Conservation (phyloP, 37 sponge, comb jelly and placozoan genomes). For the Lycopodina hypogea region DNA sequence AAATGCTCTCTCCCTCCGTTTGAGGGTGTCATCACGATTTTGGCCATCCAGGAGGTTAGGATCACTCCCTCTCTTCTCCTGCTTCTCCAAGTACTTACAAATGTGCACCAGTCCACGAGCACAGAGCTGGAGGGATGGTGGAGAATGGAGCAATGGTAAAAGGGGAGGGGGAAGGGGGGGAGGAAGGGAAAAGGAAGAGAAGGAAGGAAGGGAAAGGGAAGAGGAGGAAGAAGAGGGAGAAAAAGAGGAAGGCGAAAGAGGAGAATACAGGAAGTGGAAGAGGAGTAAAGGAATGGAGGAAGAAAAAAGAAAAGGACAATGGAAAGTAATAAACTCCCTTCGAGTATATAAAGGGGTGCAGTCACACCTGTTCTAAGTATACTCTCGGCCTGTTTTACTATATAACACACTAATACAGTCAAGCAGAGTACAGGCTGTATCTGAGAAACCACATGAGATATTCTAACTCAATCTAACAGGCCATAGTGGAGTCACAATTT, state of each 20-base stretch:
- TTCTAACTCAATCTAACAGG: no score
- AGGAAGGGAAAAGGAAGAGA: background rate
- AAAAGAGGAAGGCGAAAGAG: background rate
- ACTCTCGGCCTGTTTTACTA: no score
- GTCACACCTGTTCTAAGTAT: no score
- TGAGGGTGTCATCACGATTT: conserved; percentile 26
- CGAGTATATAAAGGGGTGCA: no score
- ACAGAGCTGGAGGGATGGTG: conserved; percentile 41
- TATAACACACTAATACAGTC: no score
- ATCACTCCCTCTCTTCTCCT: conserved; percentile 49
- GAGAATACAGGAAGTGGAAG: no score
- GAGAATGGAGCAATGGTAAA: background rate
- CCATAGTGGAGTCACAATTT: no score
- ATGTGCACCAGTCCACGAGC: conserved; percentile 60
- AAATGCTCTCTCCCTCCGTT: background rate
- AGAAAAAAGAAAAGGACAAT: no score
- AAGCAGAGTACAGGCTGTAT: no score
- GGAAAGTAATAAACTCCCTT: no score
- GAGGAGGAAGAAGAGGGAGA: background rate
- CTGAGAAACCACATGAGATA: no score
- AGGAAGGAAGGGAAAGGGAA: background rate
- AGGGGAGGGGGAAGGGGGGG: background rate
- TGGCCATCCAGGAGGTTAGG: conserved; percentile 14
- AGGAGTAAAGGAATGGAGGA: background rate
- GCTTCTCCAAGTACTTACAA: conserved; percentile 56